phyloP scores from a whole-genome alignment of 2,888 invertebrate species.

The Stenodera caucasica region DNA sequence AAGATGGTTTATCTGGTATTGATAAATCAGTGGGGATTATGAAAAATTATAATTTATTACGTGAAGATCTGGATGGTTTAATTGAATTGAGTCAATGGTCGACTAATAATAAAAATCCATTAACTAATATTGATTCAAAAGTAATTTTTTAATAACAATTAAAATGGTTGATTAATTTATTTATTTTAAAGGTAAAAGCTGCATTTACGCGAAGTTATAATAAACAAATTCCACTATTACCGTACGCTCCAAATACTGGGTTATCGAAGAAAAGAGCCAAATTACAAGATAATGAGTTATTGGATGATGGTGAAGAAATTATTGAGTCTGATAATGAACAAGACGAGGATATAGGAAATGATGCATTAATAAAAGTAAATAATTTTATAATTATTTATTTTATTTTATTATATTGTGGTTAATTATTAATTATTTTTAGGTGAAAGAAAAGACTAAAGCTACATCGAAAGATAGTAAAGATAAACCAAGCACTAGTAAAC shows the following conservation, averaged over 20 bases:
- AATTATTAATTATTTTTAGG: conserved; percentile 10
- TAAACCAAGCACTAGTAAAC: conserved; percentile 10
- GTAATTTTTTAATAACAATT: conserved; percentile 17
- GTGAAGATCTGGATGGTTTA: conserved; percentile 91
- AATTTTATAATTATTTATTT: neutral
- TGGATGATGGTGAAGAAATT: conserved; percentile 48
- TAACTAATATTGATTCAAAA: conserved; percentile 75
- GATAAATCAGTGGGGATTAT: conserved; percentile 70
- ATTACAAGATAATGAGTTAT: conserved; percentile 35
- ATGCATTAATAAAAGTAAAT: conserved; percentile 78
- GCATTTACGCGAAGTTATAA: conserved; percentile 93
- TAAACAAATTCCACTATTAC: conserved; percentile 75
- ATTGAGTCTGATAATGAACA: conserved; percentile 54
- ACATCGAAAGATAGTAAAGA: conserved; percentile 10
- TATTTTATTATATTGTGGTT: neutral
- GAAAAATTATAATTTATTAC: conserved; percentile 80
- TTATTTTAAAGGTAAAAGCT: conserved; percentile 73
- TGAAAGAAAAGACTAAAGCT: conserved; percentile 10
- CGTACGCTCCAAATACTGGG: conserved; percentile 70
- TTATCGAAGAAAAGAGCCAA: conserved; percentile 64
- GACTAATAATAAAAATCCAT: conserved; percentile 70
- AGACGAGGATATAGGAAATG: conserved; percentile 62
- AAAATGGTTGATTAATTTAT: conserved; percentile 15
- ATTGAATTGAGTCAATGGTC: conserved; percentile 87
- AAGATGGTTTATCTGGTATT: conserved; percentile 72